Evolutionary conservation across 2,797 vertebrate species (phyloP).

Genomic region (Tadarida brasiliensis): DNA sequence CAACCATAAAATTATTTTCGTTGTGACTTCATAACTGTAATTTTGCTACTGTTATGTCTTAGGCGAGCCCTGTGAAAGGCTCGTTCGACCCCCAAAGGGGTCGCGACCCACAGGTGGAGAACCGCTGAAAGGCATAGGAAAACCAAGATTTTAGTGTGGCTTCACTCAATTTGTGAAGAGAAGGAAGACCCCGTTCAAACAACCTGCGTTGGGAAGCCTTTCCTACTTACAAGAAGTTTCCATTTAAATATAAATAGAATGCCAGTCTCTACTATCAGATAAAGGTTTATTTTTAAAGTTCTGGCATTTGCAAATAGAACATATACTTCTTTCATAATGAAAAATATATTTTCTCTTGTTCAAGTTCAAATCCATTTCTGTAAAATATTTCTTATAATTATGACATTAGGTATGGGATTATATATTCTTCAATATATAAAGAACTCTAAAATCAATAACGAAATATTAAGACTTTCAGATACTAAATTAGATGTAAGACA

Average conservation of each 20-base stretch:
- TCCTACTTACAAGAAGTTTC: neutral
- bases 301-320: neutral
- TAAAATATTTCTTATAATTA: conserved; percentile 27
- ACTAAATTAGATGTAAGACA: neutral
- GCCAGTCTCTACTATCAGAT: neutral
- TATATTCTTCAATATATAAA: neutral
- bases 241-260: neutral
- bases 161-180: neutral
- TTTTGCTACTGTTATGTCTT: too few species aligned
- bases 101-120: too few species aligned
- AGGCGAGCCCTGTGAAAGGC: too few species aligned
- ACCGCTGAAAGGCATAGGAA: too few species aligned
- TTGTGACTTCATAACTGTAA: too few species aligned
- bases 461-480: neutral
- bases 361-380: neutral
- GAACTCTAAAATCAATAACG: neutral
- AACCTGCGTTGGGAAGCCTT: neutral
- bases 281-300: conserved; percentile 27
- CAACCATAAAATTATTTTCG: too few species aligned
- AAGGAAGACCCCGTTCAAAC: neutral
- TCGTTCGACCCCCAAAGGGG: too few species aligned
- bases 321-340: neutral
- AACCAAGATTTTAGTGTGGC: neutral
- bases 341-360: neutral
- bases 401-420: neutral